Base-by-base conservation (phyloP, 2,797 vertebrate species). In the Muscicapa comitata region DNA sequence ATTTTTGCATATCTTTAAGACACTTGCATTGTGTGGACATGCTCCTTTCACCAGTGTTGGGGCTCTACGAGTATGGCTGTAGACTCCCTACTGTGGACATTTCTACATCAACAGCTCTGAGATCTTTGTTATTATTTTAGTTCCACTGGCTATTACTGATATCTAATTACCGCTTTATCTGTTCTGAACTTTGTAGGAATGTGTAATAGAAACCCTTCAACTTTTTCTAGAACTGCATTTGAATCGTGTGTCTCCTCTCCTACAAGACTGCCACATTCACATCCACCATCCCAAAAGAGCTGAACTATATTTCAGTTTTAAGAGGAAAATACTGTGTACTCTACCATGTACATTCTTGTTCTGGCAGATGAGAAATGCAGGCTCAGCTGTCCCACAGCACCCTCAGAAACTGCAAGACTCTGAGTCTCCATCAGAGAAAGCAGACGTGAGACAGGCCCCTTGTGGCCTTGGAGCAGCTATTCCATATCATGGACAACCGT, bases 161-260 rank as follows among this genome's bases (percentile, higher is more conserved):
- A 90, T 84, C 88, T 95, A 82, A 90, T 86, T 90, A 85, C 90
- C 5, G 8, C 71, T 85, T 93, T 88, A 90, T 95, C 77, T 65
- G 16, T 72, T 76, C 70, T 90, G 90, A 95, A 84, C 83, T 82
- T 86, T 66, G 42, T 66, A 86, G 94, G 86, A 93, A 93, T 93
- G 88, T 68, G 67, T 73, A 90, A 92, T 8, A 93, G 70, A 76
- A 91, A 82, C 54, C 45, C 71, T 88, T 73, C 35, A 92, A 53
- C n/a, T 90, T 95, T 73, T 88, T 17, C 59, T 90, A 84, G 58
- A 79, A 38, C 18, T 72, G 71, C 58, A 82, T 82, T 78, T 73
- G 58, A 90, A 71, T 90, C 4, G 0, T 25, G 35, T 75, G 29
- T 76, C 58, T 92, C 73, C 24, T 92, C 33, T 81, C 40, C 48